These are phyloP conservation scores for Clarias fuscus DNA, from an alignment of 2,797 vertebrate species.

Conservation along the genomic window DNA sequence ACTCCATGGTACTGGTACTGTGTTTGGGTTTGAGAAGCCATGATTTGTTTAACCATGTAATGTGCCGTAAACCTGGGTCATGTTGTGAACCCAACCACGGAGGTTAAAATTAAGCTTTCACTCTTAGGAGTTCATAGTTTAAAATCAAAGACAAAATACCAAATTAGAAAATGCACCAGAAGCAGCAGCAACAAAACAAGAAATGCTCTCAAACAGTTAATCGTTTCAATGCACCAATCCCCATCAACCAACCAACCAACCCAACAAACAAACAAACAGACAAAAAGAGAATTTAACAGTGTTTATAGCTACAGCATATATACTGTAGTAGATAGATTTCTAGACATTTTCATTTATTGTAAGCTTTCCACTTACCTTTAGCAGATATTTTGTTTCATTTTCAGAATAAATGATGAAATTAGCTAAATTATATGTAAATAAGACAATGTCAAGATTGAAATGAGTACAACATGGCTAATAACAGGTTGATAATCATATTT, in stretches of 20 bases:
- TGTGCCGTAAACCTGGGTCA: slow-evolving; percentile 34
- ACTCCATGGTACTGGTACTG: slow-evolving; percentile 4
- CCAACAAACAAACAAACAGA: not conserved
- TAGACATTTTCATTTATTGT: not conserved
- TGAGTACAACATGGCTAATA: not conserved
- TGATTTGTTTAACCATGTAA: slow-evolving; percentile 53
- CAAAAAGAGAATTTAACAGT: not conserved
- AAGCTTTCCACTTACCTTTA: not conserved
- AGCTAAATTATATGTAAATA: not conserved
- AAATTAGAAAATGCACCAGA: not conserved
- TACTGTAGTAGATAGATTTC: not conserved
- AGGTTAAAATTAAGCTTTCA: not conserved
- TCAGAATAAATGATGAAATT: not conserved
- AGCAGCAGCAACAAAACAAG: not conserved
- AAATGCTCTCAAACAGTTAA: too few species aligned
- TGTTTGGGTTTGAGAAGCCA: slow-evolving; percentile 46
- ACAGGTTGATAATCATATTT: not conserved
- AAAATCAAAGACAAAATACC: not conserved
- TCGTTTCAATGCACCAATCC: too few species aligned
- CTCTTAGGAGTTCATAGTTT: not conserved
- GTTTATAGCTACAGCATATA: not conserved
- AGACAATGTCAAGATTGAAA: not conserved
- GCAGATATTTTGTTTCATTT: not conserved
- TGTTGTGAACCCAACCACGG: slow-evolving; percentile 4
- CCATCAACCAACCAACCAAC: too few species aligned